Evolutionary conservation across 2,888 invertebrate genomes (phyloP).

Genomic region (Rotaria magnacalcarata): DNA sequence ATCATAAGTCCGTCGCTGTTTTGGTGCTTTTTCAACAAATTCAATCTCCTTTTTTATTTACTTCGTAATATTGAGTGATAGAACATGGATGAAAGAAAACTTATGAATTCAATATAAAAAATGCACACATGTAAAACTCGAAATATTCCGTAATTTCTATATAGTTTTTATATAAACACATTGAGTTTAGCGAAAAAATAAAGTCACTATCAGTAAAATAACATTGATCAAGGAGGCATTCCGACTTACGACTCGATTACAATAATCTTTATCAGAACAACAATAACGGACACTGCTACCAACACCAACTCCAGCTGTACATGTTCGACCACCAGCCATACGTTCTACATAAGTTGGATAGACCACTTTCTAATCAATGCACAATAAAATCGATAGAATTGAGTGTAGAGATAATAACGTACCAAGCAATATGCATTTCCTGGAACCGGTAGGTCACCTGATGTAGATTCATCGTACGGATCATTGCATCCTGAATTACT

Average conservation of each 20-base stretch:
- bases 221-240: neutral
- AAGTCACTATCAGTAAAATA: neutral
- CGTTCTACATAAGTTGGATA: neutral
- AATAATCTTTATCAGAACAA: neutral
- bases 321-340: conserved; percentile 14
- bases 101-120: no score
- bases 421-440: neutral
- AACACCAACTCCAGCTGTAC: neutral
- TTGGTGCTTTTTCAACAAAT: no score
- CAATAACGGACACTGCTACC: neutral
- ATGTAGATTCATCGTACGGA: neutral
- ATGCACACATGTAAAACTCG: no score
- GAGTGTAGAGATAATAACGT: neutral
- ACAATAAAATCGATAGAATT: neutral
- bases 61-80: no score
- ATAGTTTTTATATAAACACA: neutral
- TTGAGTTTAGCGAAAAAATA: neutral
- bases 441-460: neutral
- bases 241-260: neutral
- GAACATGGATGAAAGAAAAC: no score
- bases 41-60: no score
- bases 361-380: neutral
- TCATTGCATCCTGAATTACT: neutral
- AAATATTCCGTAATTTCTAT: no score
- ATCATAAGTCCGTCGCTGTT: no score